Conservation (phyloP, 1,140 invertebrate genomes). For the Trissolcus basalis region DNA sequence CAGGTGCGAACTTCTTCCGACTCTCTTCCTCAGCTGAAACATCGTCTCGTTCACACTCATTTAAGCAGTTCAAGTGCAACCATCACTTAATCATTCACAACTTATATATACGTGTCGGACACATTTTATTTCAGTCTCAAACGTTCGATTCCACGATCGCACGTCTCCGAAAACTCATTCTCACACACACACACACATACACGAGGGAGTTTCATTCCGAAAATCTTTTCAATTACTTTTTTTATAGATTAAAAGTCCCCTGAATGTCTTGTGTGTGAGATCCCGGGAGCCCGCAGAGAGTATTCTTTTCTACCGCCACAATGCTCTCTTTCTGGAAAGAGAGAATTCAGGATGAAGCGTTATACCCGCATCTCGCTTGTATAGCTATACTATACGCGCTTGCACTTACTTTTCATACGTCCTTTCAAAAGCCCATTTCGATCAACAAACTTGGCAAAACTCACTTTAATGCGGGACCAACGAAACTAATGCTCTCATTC, state of each 20-base stretch:
- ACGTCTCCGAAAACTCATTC: too few relatives aligned
- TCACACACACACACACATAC: too few relatives aligned
- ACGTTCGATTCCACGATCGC: too few relatives aligned
- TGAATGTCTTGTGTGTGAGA: too few relatives aligned
- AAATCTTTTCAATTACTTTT: not conserved
- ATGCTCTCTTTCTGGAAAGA: conserved; percentile 21
- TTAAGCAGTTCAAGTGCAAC: not conserved
- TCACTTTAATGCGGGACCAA: too few relatives aligned
- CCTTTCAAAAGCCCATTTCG: not conserved
- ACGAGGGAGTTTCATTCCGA: too few relatives aligned
- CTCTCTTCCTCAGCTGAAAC: not conserved
- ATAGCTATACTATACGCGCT: conserved; percentile 8
- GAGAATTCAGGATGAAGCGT: conserved; percentile 15
- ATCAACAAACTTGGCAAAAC: not conserved
- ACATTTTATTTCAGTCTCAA: too few relatives aligned
- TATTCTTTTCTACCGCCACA: conserved; percentile 15
- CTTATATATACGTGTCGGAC: too few relatives aligned
- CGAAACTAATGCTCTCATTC: too few relatives aligned
- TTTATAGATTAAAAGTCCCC: conserved; percentile 12
- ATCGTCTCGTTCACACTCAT: not conserved
- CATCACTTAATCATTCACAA: too few relatives aligned
- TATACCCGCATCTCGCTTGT: conserved; percentile 30
- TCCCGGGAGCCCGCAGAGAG: conserved; percentile 35
- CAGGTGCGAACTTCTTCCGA: not conserved
- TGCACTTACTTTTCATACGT: conserved; percentile 1